Evolutionary conservation across 2,113 vertebrate species (phyloP).

Genomic region (Anas platyrhynchos): DNA sequence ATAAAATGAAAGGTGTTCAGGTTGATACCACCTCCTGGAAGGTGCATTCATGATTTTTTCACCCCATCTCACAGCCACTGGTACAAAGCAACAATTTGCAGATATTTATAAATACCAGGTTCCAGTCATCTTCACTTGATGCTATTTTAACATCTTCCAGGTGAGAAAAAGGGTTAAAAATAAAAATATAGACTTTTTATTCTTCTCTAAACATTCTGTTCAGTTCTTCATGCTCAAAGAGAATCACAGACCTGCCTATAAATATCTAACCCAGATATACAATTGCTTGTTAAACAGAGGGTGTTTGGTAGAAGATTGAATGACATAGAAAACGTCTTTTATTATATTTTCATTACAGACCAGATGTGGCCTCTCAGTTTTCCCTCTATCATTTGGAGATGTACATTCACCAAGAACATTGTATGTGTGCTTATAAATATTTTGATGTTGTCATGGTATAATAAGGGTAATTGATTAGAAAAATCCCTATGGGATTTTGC

Average conservation of each 20-base stretch:
- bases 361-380: conserved; percentile 55
- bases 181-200: conserved; percentile 55
- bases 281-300: conserved; percentile 48
- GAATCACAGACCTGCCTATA: conserved; percentile 69
- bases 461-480: conserved; percentile 57
- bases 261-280: conserved; percentile 79
- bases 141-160: conserved; percentile 54
- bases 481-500: conserved; percentile 35
- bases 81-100: conserved; percentile 20
- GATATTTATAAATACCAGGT: conserved; percentile 28
- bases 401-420: conserved; percentile 42
- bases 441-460: conserved; percentile 50
- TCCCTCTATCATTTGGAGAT: conserved; percentile 49
- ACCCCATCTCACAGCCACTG: neutral
- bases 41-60: conserved; percentile 17
- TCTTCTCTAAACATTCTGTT: conserved; percentile 63
- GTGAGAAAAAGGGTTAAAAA: conserved; percentile 70
- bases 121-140: conserved; percentile 23
- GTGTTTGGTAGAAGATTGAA: conserved; percentile 56
- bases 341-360: conserved; percentile 54
- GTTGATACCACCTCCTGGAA: conserved; percentile 10
- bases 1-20: neutral
- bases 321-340: conserved; percentile 42
- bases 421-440: conserved; percentile 47
- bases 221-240: conserved; percentile 62